Evolutionary conservation across 1,140 invertebrate genomes (phyloP), one percentile per base, ranked within the genome.

Genomic region (Brachionus rotundiformis): DNA sequence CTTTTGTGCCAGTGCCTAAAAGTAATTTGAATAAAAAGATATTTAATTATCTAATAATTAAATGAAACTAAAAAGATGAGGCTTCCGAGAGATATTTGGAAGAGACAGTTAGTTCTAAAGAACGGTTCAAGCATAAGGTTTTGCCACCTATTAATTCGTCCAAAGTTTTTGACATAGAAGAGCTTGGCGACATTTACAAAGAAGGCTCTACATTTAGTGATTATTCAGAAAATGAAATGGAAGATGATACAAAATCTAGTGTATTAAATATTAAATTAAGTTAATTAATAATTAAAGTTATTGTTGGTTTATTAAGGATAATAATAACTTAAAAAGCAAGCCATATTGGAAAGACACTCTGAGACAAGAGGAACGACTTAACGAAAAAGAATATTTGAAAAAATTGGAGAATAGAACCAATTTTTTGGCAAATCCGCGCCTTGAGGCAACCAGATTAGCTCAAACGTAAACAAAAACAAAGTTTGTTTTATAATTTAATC

Each of bases 1-100:
- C 83, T 2, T 68, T 83, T 59, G 85, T 86, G 0, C 83, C 85
- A 23, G 84, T 85, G 63, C 87, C 87, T 16, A 82, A 84, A 84
- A 84, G 87, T 88, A 83, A 68, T 33, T 68, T 44, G n/a, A n/a
- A n/a, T n/a, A n/a, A n/a, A n/a, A n/a, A n/a, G n/a, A n/a, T n/a
- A n/a, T 71, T 7, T 36, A 71, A 36, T 73, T 23, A 41, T n/a
- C n/a, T n/a, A n/a, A n/a, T n/a, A n/a, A n/a, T 23, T 23, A 11
- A 71, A 16, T 25, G 8, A 1, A 5, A 23, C 23, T 27, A 44
- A 16, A 11, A 25, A 73, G 68, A 73, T 73, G 68, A 73, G 2
- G 68, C 23, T 2, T 44, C 23, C 44, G 13, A 73, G 3, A 19
- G 68, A 10, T 73, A 59, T 79, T 5, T 59, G 33, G 19, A 25